Percentiles rank a stretch among this genome's conserved stretches.
Evolutionary conservation across 2,113 vertebrate genomes (phyloP).

Genomic region (Phodopus roborovskii): DNA sequence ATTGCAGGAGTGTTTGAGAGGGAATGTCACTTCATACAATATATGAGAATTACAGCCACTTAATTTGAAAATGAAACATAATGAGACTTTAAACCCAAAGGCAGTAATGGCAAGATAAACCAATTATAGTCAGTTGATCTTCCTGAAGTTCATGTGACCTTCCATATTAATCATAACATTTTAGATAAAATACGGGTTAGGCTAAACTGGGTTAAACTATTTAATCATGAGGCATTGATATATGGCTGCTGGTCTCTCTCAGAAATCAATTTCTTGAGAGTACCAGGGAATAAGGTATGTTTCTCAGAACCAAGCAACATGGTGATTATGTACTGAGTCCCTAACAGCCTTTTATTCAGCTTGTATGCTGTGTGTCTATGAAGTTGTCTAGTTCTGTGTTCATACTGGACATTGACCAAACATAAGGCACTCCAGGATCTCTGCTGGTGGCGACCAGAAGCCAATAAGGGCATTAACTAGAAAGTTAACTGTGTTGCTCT

Average conservation of each 20-base stretch:
- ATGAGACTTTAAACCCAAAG: not conserved
- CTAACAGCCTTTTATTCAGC: not conserved
- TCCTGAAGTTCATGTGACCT: not conserved
- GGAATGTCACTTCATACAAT: not conserved
- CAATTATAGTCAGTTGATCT: not conserved
- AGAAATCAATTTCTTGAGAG: not conserved
- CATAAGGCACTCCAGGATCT: not conserved
- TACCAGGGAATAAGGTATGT: not conserved
- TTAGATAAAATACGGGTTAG: not conserved
- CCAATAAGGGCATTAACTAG: not conserved
- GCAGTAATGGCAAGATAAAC: not conserved
- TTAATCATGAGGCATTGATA: not conserved
- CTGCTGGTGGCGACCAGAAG: not conserved
- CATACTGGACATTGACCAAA: not conserved
- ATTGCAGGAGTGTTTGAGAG: not conserved
- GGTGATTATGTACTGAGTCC: not conserved
- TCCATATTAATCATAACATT: not conserved
- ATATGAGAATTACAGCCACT: not conserved
- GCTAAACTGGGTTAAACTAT: not conserved
- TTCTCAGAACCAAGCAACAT: not conserved
- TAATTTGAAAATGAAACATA: constrained; percentile 17
- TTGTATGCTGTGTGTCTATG: not conserved
- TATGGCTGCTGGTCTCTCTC: not conserved
- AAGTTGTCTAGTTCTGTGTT: not conserved
- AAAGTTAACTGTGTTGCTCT: not conserved